Evolutionary conservation across 2,113 vertebrate species (phyloP), one percentile per base, ranked within the genome.

Genomic region (Syngnathus floridae): DNA sequence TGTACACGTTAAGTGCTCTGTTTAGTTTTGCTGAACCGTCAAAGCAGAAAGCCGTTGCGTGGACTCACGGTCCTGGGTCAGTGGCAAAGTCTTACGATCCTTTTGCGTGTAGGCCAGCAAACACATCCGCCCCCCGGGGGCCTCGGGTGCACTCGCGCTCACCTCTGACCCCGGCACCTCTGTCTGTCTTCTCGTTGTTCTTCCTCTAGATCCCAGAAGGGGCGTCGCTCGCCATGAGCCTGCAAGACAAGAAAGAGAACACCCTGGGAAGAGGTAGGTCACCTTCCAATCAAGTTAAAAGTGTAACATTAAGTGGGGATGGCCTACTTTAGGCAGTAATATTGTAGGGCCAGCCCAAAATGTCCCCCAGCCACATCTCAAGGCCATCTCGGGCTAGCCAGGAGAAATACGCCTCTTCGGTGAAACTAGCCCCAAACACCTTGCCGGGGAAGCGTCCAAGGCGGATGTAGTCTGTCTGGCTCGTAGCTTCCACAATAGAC

Each of bases 201-300:
- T 59, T 64, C 66, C 75, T 54, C 43, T 85, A 98, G 97, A 91
- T 98, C 74, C 94, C 94, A 0, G 97, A 98, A 77, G 97, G 93
- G 12, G 95, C 97, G 0, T 98, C 95, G 0, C 85, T 99, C 81
- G 97, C 97, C 84, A 95, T 99, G 95, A 98, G 96, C 85, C 87
- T 99, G 89, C 93, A 95, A 0, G 97, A 99, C 91, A 96, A 94
- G 83, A 93, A 94, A 85, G 95, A 96, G 58, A 89, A 90, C 81
- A 94, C 93, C 0, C 84, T 96, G 68, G 94, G 94, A 79, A 90
- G 95, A 95, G 96, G 97, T 98, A 91, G 68, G 72, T 78, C 78
- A 76, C 76, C 75, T 73, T 4, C 3, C 7, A 31, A 31, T 31
- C 26, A 31, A 3, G 26, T 31, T 31, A 31, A 31, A 31, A 31